Evolutionary conservation across 1,140 invertebrate genomes (phyloP), one percentile per base, ranked within the genome.

Genomic region (Papilio polytes): DNA sequence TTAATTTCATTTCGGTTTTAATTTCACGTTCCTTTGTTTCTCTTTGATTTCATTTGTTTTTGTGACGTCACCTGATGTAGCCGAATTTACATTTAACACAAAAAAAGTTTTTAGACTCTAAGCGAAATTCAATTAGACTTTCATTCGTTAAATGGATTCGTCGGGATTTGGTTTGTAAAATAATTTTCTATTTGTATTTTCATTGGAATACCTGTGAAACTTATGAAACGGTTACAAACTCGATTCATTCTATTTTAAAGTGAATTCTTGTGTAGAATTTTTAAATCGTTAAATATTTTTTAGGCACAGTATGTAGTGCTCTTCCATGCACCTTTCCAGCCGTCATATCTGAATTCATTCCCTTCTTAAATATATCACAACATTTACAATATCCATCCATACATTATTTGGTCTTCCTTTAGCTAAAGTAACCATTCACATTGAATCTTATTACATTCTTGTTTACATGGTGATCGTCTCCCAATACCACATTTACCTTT

Each of bases 121-220:
- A 70, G 26, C 26, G 26, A 70, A 70, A 70, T 70, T 70, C 63
- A 36, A 70, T 70, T 70, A 70, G 26, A 15, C 12, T 70, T 70
- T 63, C 59, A 63, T 26, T 63, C 59, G 63, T 31, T 70, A 70
- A 70, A 31, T 31, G 22, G 12, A 36, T 70, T 70, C 22, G 63
- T 31, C 22, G 63, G 63, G 63, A 36, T 70, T 70, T n/a, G 22
- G 26, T 70, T 31, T 63, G 59, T 63, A 70, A 70, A 70, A 70
- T 70, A 70, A 70, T 70, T 70, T 70, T 70, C 63, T 70, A 70
- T 70, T 31, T 36, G 26, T 31, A 70, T 36, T 70, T 70, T 70
- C 15, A 31, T 70, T 70, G 63, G 63, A 70, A 31, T 48, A 70
- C 63, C 26, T 15, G 26, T 13, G 12, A 26, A 18, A 31, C 26